Base-by-base conservation (phyloP, 1,140 invertebrate species). In the Holcopasites calliopsidis region DNA sequence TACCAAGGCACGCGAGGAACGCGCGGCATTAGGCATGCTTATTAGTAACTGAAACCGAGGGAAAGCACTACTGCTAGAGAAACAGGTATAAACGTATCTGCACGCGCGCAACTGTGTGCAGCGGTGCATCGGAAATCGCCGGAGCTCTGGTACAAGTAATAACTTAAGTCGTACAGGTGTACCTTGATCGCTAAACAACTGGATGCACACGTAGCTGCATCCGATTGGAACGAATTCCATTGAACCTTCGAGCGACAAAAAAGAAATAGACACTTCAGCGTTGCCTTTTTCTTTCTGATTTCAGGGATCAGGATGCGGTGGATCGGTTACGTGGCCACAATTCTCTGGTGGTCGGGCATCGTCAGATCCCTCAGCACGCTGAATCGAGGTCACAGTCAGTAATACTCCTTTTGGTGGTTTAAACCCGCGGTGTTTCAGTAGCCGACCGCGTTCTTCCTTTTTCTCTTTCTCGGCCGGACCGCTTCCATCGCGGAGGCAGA, bases 301-400 rank as follows among this genome's bases (percentile, higher is more conserved):
- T 66, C 84, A 90, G 90, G 89, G 88, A 87, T 88, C 90, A 91
- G 90, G 85, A 91, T 91, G 90, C 90, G 87, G 89, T 90, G 90
- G 91, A 91, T 91, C 87, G 91, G 91, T 90, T 91, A 90, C 87
- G 88, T 92, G 87, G 88, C 89, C 85, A 91, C 87, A 86, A 91
- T 92, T 88, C 90, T 92, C 88, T 92, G 91, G 91, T 92, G 91
- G 90, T 91, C 89, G 86, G 89, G 89, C 87, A 90, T 91, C 87
- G 89, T 88, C 88, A 92, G 90, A 85, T 89, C 89, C 85, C 87
- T 91, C 86, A 91, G 90, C 83, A 89, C 90, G 71, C 87, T 91
- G 85, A 92, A 91, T 91, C 91, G 91, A 92, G 91, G 91, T 90
- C 88, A 90, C 88, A 91, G 88, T 89, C 82, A 90, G 87, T 90